phyloP scores from a whole-genome alignment of 2,113 vertebrate species.

The Cygnus atratus region DNA sequence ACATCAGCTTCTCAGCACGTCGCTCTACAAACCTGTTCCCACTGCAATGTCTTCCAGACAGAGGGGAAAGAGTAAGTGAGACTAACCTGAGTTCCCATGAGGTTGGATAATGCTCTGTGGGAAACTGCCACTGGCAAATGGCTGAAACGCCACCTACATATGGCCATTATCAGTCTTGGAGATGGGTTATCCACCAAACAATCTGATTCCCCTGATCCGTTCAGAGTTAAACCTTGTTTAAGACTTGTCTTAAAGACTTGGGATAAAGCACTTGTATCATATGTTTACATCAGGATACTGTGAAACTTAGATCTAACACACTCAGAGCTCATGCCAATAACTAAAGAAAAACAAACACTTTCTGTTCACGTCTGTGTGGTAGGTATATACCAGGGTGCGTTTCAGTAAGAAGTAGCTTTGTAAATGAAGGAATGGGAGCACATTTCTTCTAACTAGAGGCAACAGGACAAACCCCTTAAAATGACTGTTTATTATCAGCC shows the following conservation, averaged over 20 bases:
- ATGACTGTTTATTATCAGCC: background rate
- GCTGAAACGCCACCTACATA: background rate
- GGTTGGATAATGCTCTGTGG: background rate
- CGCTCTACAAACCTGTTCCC: background rate
- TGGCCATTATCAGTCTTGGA: background rate
- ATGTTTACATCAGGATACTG: background rate
- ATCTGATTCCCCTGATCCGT: background rate
- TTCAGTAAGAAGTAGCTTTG: background rate
- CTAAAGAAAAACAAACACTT: background rate
- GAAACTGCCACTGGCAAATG: background rate
- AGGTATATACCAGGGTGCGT: background rate
- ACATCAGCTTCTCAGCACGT: background rate
- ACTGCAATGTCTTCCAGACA: background rate
- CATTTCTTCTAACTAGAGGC: background rate
- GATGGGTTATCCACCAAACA: background rate
- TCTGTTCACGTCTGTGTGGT: background rate
- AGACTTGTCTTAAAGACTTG: background rate
- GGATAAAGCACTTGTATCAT: fast-evolving
- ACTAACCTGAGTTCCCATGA: background rate
- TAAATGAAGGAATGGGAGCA: background rate
- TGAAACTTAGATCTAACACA: background rate
- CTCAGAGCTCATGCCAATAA: background rate
- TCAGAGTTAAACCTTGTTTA: background rate
- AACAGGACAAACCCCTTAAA: background rate
- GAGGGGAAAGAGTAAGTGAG: background rate